A percentile compares a stretch with the other conserved stretches of the same genome.
Conservation (phyloP, 2,888 invertebrate species). For the Furcula furcula region DNA sequence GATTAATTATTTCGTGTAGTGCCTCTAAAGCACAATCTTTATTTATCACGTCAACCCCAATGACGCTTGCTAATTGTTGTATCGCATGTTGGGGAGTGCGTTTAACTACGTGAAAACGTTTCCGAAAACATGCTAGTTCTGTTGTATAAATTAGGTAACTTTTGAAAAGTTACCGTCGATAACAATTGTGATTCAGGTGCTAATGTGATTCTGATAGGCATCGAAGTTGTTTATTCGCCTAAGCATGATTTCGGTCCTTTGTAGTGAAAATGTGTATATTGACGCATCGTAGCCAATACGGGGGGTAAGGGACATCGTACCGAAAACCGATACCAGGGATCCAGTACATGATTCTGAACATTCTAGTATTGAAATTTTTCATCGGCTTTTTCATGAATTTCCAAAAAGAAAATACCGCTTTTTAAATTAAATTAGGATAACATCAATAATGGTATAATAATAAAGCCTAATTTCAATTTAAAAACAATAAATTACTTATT, state of each 20-base stretch:
- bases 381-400: too few species aligned
- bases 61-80: constrained; percentile 52
- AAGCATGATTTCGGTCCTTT: constrained; percentile 23
- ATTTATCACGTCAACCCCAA: constrained; percentile 39
- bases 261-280: neutral
- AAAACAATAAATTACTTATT: too few species aligned
- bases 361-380: too few species aligned
- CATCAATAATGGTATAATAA: too few species aligned
- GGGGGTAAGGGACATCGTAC: too few species aligned
- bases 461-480: too few species aligned
- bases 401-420: too few species aligned
- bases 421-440: too few species aligned
- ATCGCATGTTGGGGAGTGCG: constrained; percentile 55
- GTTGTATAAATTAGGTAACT: constrained; percentile 52
- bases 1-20: too few species aligned
- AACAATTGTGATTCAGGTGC: constrained; percentile 41
- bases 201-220: constrained; percentile 48
- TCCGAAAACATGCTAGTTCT: constrained; percentile 67
- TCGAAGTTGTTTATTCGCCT: constrained; percentile 25
- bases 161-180: constrained; percentile 36
- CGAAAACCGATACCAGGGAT: too few species aligned
- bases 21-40: constrained; percentile 25
- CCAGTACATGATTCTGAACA: too few species aligned
- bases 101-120: constrained; percentile 69
- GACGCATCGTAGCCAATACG: neutral